Evolutionary conservation across 2,113 vertebrate species (phyloP).

Genomic region (Trematomus loennbergii): DNA sequence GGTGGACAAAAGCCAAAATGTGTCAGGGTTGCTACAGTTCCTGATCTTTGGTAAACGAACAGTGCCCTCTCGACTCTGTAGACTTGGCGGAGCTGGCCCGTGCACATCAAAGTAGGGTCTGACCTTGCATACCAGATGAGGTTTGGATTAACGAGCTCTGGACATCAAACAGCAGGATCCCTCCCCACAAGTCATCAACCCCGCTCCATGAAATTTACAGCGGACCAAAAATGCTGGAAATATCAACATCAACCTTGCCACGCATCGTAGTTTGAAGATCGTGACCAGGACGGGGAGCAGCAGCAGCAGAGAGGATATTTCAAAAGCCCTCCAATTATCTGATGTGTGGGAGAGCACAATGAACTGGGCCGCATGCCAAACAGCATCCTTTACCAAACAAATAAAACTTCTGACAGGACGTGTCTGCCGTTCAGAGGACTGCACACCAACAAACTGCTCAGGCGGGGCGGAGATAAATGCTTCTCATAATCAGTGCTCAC

Average conservation of each 20-base stretch:
- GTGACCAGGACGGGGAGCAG: slow-evolving; percentile 60
- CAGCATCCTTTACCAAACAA: slow-evolving; percentile 63
- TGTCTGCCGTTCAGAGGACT: slow-evolving; percentile 46
- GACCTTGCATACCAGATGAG: slow-evolving; percentile 81
- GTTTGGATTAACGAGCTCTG: slow-evolving; percentile 79
- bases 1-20: slow-evolving; percentile 63
- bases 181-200: slow-evolving; percentile 63
- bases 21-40: slow-evolving; percentile 58
- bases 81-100: slow-evolving; percentile 53
- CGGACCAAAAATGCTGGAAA: slow-evolving; percentile 56
- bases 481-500: neutral
- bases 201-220: slow-evolving; percentile 55
- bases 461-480: neutral
- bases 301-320: slow-evolving; percentile 55
- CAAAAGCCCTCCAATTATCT: slow-evolving; percentile 78
- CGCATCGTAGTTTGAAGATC: slow-evolving; percentile 53
- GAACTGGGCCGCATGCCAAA: slow-evolving; percentile 50
- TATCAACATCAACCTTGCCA: slow-evolving; percentile 56
- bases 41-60: slow-evolving; percentile 55
- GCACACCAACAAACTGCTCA: slow-evolving; percentile 23
- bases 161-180: slow-evolving; percentile 74
- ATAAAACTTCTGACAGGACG: slow-evolving; percentile 54
- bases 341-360: slow-evolving; percentile 69
- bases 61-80: slow-evolving; percentile 48
- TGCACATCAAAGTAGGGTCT: slow-evolving; percentile 74